Conservation (phyloP, 2,113 vertebrate species). For the Oophaga pumilio region DNA sequence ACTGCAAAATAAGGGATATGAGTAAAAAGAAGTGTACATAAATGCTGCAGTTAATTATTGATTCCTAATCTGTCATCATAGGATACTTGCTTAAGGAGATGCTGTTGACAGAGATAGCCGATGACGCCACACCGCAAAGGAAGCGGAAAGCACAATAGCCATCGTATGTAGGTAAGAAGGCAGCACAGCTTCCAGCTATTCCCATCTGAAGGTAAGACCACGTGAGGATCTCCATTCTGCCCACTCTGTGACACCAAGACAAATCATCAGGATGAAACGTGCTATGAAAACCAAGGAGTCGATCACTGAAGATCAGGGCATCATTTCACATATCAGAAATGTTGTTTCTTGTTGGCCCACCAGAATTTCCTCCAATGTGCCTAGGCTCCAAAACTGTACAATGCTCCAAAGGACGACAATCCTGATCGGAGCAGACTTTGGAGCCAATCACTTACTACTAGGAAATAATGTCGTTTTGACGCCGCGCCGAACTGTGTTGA, state of each 20-base stretch:
- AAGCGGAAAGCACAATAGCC: conserved; percentile 80
- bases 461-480: too few species aligned
- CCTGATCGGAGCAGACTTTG: too few species aligned
- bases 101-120: conserved; percentile 76
- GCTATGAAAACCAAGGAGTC: background rate
- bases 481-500: too few species aligned
- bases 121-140: conserved; percentile 75
- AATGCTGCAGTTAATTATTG: background rate
- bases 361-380: background rate
- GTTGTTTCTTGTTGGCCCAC: background rate
- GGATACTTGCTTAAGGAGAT: conserved; percentile 76
- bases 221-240: conserved; percentile 70
- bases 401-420: background rate
- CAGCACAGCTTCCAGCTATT: conserved; percentile 70
- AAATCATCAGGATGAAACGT: background rate
- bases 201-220: conserved; percentile 80
- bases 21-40: background rate
- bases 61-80: background rate
- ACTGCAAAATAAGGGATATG: conserved; percentile 55
- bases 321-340: background rate
- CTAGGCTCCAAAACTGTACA: background rate
- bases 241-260: conserved; percentile 66
- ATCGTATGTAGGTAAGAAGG: conserved; percentile 76
- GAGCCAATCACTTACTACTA: background rate
- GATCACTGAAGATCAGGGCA: background rate